phyloP scores from a whole-genome alignment of 2,113 vertebrate genomes.

The Sylvilagus bachmani region DNA sequence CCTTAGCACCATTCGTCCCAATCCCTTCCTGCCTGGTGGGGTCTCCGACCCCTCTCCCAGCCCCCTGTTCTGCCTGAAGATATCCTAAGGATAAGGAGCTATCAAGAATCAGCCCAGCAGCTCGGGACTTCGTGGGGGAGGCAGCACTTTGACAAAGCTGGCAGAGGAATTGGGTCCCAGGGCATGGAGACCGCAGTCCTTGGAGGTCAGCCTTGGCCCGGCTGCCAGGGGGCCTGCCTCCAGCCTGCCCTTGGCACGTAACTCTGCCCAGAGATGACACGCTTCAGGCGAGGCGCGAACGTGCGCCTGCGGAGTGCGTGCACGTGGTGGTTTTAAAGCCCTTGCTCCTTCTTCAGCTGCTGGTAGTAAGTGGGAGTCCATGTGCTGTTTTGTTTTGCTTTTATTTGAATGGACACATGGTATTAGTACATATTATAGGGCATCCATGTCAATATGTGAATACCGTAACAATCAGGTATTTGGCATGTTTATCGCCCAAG shows the following conservation, averaged over 20 bases:
- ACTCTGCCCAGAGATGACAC: neutral
- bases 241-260: neutral
- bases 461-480: too few species aligned
- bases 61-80: neutral
- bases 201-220: neutral
- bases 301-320: neutral
- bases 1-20: neutral
- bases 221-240: neutral
- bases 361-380: neutral
- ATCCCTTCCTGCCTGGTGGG: neutral
- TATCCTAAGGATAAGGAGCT: neutral
- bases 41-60: accelerated
- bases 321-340: neutral
- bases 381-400: too few species aligned
- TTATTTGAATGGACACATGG: too few species aligned
- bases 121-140: neutral
- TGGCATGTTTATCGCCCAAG: too few species aligned
- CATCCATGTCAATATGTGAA: too few species aligned
- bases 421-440: too few species aligned
- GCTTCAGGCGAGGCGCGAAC: neutral
- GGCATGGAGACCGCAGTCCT: too few species aligned
- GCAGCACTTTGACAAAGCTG: neutral
- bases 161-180: neutral
- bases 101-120: neutral
- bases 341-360: neutral